Conservation (phyloP, 2,113 vertebrate genomes). For the Nyctibius bracteatus region DNA sequence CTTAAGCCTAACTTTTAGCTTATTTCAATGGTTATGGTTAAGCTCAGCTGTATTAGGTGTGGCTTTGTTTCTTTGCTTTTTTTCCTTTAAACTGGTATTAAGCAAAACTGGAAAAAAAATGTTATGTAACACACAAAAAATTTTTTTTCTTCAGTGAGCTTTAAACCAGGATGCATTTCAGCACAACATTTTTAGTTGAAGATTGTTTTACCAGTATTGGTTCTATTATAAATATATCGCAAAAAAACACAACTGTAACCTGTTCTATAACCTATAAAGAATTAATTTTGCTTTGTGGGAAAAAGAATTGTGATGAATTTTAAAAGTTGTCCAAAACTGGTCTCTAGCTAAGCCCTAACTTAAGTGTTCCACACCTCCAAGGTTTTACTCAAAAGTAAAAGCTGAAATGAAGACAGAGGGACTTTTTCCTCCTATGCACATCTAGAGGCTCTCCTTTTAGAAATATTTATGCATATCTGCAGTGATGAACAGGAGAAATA, state of each 20-base stretch:
- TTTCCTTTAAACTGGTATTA: neutral
- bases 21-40: neutral
- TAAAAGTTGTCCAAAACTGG: neutral
- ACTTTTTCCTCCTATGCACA: fast-evolving
- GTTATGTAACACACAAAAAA: neutral
- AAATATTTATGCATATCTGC: neutral
- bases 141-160: neutral
- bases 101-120: neutral
- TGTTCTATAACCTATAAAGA: neutral
- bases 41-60: neutral
- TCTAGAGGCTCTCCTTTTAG: neutral
- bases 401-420: neutral
- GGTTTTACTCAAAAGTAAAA: neutral
- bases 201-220: neutral
- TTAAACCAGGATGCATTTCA: neutral
- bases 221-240: neutral
- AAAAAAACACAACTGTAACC: neutral
- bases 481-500: neutral
- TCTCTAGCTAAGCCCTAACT: neutral
- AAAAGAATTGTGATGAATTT: neutral
- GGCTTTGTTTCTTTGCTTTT: neutral
- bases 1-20: neutral
- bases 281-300: neutral
- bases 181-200: neutral
- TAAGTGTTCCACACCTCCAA: neutral